phyloP scores from a whole-genome alignment of 1,140 invertebrate genomes.

The Anadara kagoshimensis region DNA sequence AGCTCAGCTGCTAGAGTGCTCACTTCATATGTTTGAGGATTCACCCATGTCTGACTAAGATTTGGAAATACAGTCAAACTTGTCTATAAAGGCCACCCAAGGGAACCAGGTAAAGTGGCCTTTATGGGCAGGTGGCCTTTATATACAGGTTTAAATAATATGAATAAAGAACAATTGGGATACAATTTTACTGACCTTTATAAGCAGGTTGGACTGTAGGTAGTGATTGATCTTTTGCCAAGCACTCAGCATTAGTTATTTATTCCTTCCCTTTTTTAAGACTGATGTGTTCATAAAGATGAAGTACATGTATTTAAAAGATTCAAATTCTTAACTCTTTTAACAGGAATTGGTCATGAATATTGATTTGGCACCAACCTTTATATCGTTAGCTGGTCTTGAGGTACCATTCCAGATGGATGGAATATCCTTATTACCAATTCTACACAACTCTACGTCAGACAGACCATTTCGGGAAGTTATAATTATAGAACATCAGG shows the following conservation, averaged over 20 bases:
- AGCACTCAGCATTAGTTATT: neutral
- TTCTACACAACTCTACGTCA: slow-evolving; percentile 48
- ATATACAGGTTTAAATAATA: too few relatives aligned
- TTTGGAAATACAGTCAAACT: too few relatives aligned
- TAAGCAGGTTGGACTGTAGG: neutral
- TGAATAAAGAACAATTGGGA: too few relatives aligned
- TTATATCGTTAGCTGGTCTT: slow-evolving; percentile 80
- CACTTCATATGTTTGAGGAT: too few relatives aligned
- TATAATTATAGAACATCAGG: slow-evolving; percentile 86
- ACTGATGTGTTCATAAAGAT: neutral
- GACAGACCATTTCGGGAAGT: slow-evolving; percentile 30
- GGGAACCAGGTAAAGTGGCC: too few relatives aligned
- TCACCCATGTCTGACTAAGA: too few relatives aligned
- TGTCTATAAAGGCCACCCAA: too few relatives aligned
- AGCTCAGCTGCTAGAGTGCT: too few relatives aligned
- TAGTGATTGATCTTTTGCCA: neutral
- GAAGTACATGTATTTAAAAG: neutral
- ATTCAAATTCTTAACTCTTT: neutral
- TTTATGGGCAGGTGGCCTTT: too few relatives aligned
- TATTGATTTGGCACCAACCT: slow-evolving; percentile 88
- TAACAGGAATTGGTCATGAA: slow-evolving; percentile 80
- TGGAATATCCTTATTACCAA: slow-evolving; percentile 78
- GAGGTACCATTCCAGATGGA: slow-evolving; percentile 78
- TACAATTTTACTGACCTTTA: too few relatives aligned
- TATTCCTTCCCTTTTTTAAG: neutral